Evolutionary conservation across 1,140 invertebrate species (phyloP).

Genomic region (Zaprionus camerounensis): DNA sequence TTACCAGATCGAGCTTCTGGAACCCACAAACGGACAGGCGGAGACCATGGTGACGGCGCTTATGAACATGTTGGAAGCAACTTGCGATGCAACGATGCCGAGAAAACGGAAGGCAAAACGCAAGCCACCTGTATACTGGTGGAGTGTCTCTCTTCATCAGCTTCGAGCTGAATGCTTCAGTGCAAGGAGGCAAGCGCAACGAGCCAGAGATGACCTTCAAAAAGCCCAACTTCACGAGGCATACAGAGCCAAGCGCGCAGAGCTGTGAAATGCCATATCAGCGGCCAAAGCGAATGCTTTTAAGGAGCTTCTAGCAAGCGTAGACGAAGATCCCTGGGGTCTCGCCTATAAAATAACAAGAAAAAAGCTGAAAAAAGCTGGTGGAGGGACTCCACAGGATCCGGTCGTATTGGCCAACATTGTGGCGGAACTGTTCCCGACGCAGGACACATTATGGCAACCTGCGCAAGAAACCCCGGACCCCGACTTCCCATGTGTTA

Average conservation of each 20-base stretch:
- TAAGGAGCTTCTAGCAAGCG: not conserved
- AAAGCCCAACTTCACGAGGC: not conserved
- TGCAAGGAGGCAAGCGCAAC: not conserved
- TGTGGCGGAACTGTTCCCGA: too few species aligned
- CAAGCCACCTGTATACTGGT: not conserved
- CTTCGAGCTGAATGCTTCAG: not conserved
- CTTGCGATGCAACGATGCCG: conserved; percentile 3
- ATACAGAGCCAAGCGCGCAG: not conserved
- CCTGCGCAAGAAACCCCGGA: too few species aligned
- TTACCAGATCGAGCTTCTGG: too few species aligned
- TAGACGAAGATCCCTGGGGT: not conserved
- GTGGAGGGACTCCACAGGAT: too few species aligned
- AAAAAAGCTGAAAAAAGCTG: too few species aligned
- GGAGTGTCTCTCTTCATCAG: not conserved
- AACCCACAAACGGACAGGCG: too few species aligned
- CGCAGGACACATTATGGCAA: too few species aligned
- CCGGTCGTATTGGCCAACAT: too few species aligned
- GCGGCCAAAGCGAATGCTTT: not conserved
- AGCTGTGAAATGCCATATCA: not conserved
- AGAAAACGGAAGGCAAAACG: not conserved
- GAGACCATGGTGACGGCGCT: not conserved
- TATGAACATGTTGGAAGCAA: not conserved
- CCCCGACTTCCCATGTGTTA: too few species aligned
- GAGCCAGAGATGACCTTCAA: not conserved
- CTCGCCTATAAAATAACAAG: too few species aligned